phyloP scores from a whole-genome alignment of 30 jellyfish, hydroid and myxozoan species.

The Aurelia sp. region DNA sequence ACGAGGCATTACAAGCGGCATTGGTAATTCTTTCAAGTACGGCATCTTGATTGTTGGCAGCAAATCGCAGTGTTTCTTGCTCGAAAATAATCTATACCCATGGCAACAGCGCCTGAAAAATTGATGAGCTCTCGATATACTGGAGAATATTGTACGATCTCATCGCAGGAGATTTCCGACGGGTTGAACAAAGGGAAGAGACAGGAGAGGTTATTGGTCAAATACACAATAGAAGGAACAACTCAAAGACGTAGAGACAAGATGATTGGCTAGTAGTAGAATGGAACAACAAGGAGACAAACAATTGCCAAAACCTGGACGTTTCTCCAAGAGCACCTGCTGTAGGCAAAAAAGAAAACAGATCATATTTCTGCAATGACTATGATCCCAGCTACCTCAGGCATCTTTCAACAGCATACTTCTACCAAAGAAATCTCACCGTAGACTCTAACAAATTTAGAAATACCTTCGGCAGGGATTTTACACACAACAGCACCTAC shows the following conservation, averaged over 20 bases:
- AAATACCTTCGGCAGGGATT: too few species aligned
- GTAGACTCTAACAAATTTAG: too few species aligned
- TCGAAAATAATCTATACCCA: conserved; percentile 20
- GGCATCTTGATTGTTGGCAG: too few species aligned
- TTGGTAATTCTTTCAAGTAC: too few species aligned
- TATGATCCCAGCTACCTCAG: background rate
- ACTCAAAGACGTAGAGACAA: background rate
- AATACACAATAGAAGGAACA: conserved; percentile 29
- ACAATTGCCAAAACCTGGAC: conserved; percentile 52
- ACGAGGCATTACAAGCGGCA: too few species aligned
- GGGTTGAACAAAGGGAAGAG: background rate
- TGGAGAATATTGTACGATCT: conserved; percentile 11
- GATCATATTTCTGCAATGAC: background rate
- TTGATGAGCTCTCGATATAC: conserved; percentile 33
- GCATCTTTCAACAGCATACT: too few species aligned
- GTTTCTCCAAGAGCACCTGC: conserved; percentile 70
- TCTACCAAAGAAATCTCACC: too few species aligned
- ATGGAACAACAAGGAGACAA: conserved; percentile 32
- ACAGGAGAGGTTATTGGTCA: conserved; percentile 22
- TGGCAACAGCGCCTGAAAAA: conserved; percentile 53
- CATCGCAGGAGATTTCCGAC: conserved; percentile 25
- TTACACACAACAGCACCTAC: too few species aligned
- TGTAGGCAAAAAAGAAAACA: conserved; percentile 23
- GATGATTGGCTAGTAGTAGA: conserved; percentile 24
- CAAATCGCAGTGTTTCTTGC: background rate